These are phyloP conservation scores for Rhagoletis pomonella DNA, from an alignment of 1,140 invertebrate species.

Conservation along the genomic window DNA sequence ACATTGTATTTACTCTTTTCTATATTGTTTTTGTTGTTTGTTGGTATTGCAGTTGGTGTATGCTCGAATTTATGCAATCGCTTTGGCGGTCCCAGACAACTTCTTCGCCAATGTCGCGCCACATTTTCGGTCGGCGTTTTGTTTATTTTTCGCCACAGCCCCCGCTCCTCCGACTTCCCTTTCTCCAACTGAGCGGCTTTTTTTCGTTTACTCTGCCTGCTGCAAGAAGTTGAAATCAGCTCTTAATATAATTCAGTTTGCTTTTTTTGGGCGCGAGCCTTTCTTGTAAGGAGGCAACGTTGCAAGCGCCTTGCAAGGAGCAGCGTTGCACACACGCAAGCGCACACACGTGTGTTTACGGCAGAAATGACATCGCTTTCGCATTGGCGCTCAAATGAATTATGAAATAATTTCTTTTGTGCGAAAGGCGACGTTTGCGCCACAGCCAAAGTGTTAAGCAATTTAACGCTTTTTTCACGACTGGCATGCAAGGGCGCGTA, in stretches of 20 bases:
- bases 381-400: constrained; percentile 51
- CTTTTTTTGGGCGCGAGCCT: constrained; percentile 2
- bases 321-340: background rate
- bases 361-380: constrained; percentile 11
- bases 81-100: constrained; percentile 34
- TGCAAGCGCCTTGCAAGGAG: constrained; percentile 8
- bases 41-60: background rate
- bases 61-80: constrained; percentile 43
- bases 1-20: background rate
- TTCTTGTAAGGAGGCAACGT: constrained; percentile 16
- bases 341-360: background rate
- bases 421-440: constrained; percentile 47
- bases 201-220: background rate
- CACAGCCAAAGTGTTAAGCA: constrained; percentile 50
- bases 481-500: background rate
- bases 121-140: constrained; percentile 16
- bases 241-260: constrained; percentile 48
- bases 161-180: background rate
- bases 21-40: background rate
- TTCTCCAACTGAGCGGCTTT: background rate
- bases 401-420: constrained; percentile 53
- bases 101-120: constrained; percentile 50
- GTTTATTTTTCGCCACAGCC: background rate
- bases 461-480: constrained; percentile 48
- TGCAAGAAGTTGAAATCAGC: constrained; percentile 29